phyloP scores from a whole-genome alignment of 2,797 vertebrate genomes.

The Euthynnus affinis region DNA sequence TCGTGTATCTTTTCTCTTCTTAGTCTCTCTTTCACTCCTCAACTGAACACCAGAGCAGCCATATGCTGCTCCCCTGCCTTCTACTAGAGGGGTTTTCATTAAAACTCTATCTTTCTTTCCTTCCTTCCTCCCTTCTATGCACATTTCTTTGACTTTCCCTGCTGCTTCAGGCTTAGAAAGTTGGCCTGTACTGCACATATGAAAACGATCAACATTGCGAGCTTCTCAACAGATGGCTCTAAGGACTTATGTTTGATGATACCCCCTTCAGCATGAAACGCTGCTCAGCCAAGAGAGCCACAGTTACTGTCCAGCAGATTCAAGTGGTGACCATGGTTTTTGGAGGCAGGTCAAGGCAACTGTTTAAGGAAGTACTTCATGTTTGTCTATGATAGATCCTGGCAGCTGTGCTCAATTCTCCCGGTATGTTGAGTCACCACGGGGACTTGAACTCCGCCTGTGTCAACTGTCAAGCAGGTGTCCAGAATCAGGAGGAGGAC shows the following conservation, averaged over 20 bases:
- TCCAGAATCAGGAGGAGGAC: conserved; percentile 57
- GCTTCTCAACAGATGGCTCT: conserved; percentile 70
- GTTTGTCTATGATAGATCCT: conserved; percentile 69
- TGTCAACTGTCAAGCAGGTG: conserved; percentile 74
- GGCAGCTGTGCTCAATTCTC: conserved; percentile 72
- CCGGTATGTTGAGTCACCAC: conserved; percentile 63
- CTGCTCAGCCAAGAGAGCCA: conserved; percentile 53
- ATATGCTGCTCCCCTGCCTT: conserved; percentile 52
- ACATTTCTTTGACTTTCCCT: conserved; percentile 40
- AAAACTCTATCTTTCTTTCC: conserved; percentile 41
- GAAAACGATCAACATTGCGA: conserved; percentile 60
- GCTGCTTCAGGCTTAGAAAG: conserved; percentile 59
- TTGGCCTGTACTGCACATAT: conserved; percentile 49
- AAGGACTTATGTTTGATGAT: conserved; percentile 59
- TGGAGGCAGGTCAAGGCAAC: conserved; percentile 73
- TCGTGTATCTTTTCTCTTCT: conserved; percentile 53
- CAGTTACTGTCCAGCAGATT: conserved; percentile 66
- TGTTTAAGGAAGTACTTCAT: conserved; percentile 69
- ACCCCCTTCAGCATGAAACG: conserved; percentile 62
- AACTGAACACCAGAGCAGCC: conserved; percentile 51
- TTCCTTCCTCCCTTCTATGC: conserved; percentile 12
- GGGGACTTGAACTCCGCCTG: conserved; percentile 61
- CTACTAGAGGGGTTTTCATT: conserved; percentile 53
- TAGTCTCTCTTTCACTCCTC: conserved; percentile 38
- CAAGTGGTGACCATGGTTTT: conserved; percentile 57